Evolutionary conservation across 2,113 vertebrate genomes (phyloP).

Genomic region (Maccullochella peelii): DNA sequence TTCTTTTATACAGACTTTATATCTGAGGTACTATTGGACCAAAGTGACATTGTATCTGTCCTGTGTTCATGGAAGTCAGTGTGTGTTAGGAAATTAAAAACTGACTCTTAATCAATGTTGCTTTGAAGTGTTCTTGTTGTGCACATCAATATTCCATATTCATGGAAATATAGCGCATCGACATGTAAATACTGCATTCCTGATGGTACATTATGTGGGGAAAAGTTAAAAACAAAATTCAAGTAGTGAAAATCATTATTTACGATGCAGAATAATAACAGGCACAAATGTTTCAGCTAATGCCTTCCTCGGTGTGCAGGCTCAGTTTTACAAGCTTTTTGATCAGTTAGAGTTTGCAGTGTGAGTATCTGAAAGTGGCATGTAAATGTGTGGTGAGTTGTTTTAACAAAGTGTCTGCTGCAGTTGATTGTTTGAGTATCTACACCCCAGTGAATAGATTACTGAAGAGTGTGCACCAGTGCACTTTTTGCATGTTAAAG

Average conservation of each 20-base stretch:
- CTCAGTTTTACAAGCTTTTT: not conserved
- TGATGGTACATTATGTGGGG: not conserved
- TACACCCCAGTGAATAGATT: not conserved
- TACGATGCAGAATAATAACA: not conserved
- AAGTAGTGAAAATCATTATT: too few species aligned
- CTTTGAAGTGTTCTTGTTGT: not conserved
- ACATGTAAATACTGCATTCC: not conserved
- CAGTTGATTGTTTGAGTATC: not conserved
- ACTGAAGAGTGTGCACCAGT: not conserved
- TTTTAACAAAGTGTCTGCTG: constrained; percentile 1
- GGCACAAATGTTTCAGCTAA: not conserved
- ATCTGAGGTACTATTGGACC: constrained; percentile 64
- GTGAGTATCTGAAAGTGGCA: constrained; percentile 31
- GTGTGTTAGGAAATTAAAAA: constrained; percentile 46
- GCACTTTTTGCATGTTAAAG: not conserved
- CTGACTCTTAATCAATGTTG: constrained; percentile 1
- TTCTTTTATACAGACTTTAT: constrained; percentile 58
- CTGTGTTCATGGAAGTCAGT: constrained; percentile 54
- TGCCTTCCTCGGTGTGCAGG: not conserved
- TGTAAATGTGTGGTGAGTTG: constrained; percentile 48
- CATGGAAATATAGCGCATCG: too few species aligned
- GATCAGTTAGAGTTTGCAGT: constrained; percentile 8
- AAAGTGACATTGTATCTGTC: constrained; percentile 65
- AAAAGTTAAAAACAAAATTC: not conserved
- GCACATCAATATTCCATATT: not conserved